These are phyloP conservation scores for Pseudorhiza aurosa DNA, from an alignment of 30 jellyfish, hydroid and myxozoan genomes.

Conservation along the genomic window DNA sequence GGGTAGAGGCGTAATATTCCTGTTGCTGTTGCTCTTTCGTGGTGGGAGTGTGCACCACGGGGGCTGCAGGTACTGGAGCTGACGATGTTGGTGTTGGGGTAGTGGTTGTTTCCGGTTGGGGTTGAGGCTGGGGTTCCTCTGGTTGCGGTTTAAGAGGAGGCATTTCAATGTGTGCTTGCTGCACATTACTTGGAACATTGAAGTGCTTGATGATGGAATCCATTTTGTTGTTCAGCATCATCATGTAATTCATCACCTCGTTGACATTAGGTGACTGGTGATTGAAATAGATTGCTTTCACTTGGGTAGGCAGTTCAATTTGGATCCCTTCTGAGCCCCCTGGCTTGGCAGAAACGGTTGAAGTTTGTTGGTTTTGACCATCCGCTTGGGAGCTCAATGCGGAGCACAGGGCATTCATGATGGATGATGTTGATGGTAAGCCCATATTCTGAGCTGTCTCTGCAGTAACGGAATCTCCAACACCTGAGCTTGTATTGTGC, in stretches of 20 bases:
- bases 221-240: slow-evolving; percentile 71
- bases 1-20: slow-evolving; percentile 90
- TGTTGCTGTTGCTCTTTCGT: slow-evolving; percentile 95
- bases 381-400: slow-evolving; percentile 75
- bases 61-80: slow-evolving; percentile 54
- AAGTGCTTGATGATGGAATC: slow-evolving; percentile 90
- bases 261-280: slow-evolving; percentile 72
- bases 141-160: slow-evolving; percentile 43
- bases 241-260: slow-evolving; percentile 69
- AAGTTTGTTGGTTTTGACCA: slow-evolving; percentile 66
- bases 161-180: slow-evolving; percentile 35
- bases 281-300: slow-evolving; percentile 81
- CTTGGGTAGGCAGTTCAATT: slow-evolving; percentile 85
- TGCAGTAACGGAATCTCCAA: slow-evolving; percentile 57
- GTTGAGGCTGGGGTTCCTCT: slow-evolving; percentile 47
- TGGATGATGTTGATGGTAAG: slow-evolving; percentile 63
- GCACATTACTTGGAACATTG: slow-evolving; percentile 79
- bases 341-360: slow-evolving; percentile 75
- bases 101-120: slow-evolving; percentile 41
- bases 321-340: slow-evolving; percentile 86
- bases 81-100: slow-evolving; percentile 50
- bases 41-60: slow-evolving; percentile 70
- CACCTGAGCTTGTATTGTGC: slow-evolving; percentile 9
- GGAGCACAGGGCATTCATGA: slow-evolving; percentile 76
- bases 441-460: slow-evolving; percentile 66